These are phyloP conservation scores for Nomada hirtipes DNA, from an alignment of 2,888 invertebrate species.

Conservation along the genomic window DNA sequence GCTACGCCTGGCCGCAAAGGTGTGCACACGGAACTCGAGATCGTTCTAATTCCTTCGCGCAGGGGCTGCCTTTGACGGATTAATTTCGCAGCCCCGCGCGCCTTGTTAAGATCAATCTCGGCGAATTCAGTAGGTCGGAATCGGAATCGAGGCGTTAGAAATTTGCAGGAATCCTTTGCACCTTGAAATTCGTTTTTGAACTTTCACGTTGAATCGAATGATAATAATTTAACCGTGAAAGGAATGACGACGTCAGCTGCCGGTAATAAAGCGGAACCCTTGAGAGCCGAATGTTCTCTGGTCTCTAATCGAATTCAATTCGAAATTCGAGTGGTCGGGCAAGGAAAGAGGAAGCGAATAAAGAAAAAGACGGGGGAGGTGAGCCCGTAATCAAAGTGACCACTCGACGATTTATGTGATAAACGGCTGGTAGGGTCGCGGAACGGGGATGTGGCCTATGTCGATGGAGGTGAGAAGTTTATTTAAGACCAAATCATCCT, in stretches of 20 bases:
- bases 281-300: conserved; percentile 9
- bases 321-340: conserved; percentile 19
- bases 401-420: conserved; percentile 79
- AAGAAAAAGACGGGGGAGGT: conserved; percentile 35
- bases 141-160: neutral
- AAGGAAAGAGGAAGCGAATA: conserved; percentile 21
- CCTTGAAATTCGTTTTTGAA: neutral
- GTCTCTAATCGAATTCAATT: conserved; percentile 55
- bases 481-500: conserved; percentile 84
- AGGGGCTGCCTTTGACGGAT: neutral
- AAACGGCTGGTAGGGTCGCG: conserved; percentile 64
- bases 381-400: conserved; percentile 77
- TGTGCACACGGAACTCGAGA: conserved; percentile 36
- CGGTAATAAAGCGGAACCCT: conserved; percentile 23
- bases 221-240: neutral
- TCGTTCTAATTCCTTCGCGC: conserved; percentile 23
- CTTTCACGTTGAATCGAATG: too few species aligned
- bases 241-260: neutral
- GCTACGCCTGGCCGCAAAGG: conserved; percentile 38
- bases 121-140: neutral
- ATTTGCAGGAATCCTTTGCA: neutral
- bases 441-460: conserved; percentile 58
- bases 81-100: neutral
- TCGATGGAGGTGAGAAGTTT: conserved; percentile 81
- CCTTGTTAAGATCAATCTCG: neutral